These are phyloP conservation scores for Sapayoa aenigma DNA, from an alignment of 2,113 vertebrate genomes.

Conservation along the genomic window DNA sequence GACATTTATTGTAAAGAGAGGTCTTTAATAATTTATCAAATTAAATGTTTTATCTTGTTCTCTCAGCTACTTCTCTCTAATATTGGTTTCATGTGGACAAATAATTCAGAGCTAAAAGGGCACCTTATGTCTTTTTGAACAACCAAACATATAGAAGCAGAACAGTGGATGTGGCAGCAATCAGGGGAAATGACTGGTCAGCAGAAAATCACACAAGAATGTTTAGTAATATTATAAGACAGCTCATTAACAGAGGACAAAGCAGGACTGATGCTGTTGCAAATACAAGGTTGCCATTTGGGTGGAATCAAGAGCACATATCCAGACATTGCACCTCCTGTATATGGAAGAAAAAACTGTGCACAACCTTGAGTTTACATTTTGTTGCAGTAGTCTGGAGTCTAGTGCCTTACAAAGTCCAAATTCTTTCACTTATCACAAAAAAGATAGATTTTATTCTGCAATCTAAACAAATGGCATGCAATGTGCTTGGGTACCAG, in stretches of 20 bases:
- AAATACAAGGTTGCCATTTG: neutral
- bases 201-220: constrained; percentile 28
- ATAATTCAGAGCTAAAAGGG: constrained; percentile 1
- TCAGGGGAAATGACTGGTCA: neutral
- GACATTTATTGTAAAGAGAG: neutral
- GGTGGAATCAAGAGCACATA: neutral
- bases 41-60: neutral
- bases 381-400: neutral
- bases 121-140: neutral
- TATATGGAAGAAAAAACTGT: neutral
- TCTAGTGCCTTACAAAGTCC: neutral
- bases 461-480: neutral
- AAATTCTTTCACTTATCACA: neutral
- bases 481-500: neutral
- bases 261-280: neutral
- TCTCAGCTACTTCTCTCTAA: neutral
- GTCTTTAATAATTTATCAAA: neutral
- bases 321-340: neutral
- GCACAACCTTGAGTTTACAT: neutral
- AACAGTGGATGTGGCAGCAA: neutral
- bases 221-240: constrained; percentile 2
- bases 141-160: neutral
- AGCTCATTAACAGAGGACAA: constrained; percentile 45
- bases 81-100: neutral
- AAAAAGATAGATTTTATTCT: neutral